Percentiles rank a stretch among this genome's conserved stretches.
phyloP scores from a whole-genome alignment of 2,797 vertebrate genomes.

The Gallinago stenura region DNA sequence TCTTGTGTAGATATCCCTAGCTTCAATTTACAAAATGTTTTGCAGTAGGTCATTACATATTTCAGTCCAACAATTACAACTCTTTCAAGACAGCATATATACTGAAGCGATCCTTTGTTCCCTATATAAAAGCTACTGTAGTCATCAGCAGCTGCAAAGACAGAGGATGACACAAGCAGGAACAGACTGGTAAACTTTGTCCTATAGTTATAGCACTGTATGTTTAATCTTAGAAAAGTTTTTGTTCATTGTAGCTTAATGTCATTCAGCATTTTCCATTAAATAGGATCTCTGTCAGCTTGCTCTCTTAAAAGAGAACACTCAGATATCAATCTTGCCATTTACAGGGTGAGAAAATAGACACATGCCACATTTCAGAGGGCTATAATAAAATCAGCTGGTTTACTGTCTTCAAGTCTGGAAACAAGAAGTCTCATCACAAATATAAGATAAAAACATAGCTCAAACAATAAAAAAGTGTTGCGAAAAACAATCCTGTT shows the following conservation, averaged over 20 bases:
- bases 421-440: slow-evolving; percentile 31
- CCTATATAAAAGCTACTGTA: slow-evolving; percentile 81
- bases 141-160: slow-evolving; percentile 86
- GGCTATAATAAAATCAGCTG: slow-evolving; percentile 46
- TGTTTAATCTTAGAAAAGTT: slow-evolving; percentile 68
- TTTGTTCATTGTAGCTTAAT: slow-evolving; percentile 62
- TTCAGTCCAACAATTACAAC: slow-evolving; percentile 74
- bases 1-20: neutral
- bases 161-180: slow-evolving; percentile 85
- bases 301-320: neutral
- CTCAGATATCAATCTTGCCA: slow-evolving; percentile 7
- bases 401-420: neutral
- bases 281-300: slow-evolving; percentile 62
- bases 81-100: slow-evolving; percentile 65
- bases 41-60: slow-evolving; percentile 62
- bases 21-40: slow-evolving; percentile 42
- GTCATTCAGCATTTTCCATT: slow-evolving; percentile 40
- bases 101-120: slow-evolving; percentile 83
- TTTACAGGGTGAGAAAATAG: slow-evolving; percentile 58
- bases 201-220: slow-evolving; percentile 63
- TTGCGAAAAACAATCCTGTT: neutral
- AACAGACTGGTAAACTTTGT: slow-evolving; percentile 76
- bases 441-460: neutral
- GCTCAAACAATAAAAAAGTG: neutral
- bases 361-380: slow-evolving; percentile 45